Evolutionary conservation across 1,140 invertebrate species (phyloP), one percentile per base, ranked within the genome.

Genomic region (Alviniconcha marisindica): DNA sequence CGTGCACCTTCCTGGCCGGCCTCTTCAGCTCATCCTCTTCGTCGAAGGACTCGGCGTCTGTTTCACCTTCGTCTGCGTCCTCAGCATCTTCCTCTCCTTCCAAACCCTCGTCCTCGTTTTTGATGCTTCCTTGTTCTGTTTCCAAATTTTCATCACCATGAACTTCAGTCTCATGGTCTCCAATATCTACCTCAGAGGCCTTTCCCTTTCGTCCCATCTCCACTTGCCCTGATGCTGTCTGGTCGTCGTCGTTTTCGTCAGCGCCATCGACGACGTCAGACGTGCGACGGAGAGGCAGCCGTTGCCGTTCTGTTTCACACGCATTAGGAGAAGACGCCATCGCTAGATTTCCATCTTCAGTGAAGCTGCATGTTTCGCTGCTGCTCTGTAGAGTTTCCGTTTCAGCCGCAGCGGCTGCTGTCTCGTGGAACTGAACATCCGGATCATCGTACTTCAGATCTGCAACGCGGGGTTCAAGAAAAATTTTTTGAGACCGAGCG

Each of bases 21-120:
- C 10, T 21, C 31, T 31, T 14, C 7, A 7, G 7, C n/a, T 63
- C 73, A 28, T 85, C 74, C 40, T 85, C 48, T 31, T 78, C 74
- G 7, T 60, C 82, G 42, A 28, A 42, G 14, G 51, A 42, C 36
- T 18, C 54, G 31, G 63, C 42, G 7, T 56, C 76, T 18, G n/a
- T 66, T 56, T 78, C 77, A 48, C 36, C 77, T 77, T 83, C 82
- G 60, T 66, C 48, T 73, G 66, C 74, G 44, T 56, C 51, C 1
- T 73, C 69, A 10, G n/a, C 38, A 12, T 81, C 38, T n/a, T 48
- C 40, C 38, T 44, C 60, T 48, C 3, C 63, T 21, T 81, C 60
- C 74, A 28, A 31, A 2, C 28, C 3, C 18, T 79, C 77, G 15
- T 66, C 60, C 5, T 48, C 38, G 2, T 71, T 21, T 10, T 33